Conservation (phyloP, 2,113 vertebrate genomes). For the Chamaetylas fuelleborni region DNA sequence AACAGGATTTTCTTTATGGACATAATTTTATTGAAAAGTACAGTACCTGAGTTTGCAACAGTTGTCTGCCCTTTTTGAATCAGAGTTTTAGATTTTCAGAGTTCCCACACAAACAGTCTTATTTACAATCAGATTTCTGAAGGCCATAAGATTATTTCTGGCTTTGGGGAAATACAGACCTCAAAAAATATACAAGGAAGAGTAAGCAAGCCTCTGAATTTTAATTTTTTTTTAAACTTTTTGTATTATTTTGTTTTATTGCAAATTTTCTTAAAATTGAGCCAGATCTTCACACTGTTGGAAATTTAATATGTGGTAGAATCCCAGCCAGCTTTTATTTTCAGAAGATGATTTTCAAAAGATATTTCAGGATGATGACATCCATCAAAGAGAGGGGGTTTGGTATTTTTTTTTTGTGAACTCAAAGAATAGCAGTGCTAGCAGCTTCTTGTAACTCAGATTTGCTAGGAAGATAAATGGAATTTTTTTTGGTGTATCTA, state of each 20-base stretch:
- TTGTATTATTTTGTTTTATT: background rate
- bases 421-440: background rate
- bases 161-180: background rate
- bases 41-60: background rate
- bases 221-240: background rate
- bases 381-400: background rate
- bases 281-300: background rate
- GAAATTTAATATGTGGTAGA: background rate
- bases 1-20: background rate
- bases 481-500: background rate
- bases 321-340: background rate
- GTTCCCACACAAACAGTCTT: background rate
- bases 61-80: background rate
- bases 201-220: background rate
- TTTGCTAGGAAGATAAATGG: background rate
- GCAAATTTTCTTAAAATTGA: background rate
- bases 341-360: background rate
- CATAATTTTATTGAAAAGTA: background rate
- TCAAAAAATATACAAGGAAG: background rate
- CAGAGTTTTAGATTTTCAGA: background rate
- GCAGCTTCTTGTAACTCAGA: background rate
- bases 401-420: background rate
- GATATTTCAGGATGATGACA: fast-evolving
- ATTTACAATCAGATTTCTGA: background rate
- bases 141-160: background rate